phyloP scores from a whole-genome alignment of 2,797 vertebrate genomes.

The Lepus townsendii region DNA sequence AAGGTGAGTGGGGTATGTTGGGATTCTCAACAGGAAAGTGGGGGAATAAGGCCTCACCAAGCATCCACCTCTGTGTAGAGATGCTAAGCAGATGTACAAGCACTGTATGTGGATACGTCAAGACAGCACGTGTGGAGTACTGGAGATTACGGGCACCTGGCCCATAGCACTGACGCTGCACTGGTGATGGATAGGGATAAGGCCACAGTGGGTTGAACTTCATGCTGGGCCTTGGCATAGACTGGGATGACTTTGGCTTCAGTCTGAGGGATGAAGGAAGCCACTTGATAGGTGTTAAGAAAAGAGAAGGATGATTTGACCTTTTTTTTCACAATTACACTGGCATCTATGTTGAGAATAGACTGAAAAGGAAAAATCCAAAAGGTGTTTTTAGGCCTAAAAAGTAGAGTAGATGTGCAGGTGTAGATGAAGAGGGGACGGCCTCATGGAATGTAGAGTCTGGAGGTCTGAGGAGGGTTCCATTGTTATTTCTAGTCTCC shows the following conservation, averaged over 20 bases:
- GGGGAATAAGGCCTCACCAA: background rate
- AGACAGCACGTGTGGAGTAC: accelerated
- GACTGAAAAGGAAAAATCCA: background rate
- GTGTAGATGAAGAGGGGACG: background rate
- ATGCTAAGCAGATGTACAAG: background rate
- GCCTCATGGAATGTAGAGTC: background rate
- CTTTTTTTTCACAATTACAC: background rate
- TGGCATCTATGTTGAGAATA: background rate
- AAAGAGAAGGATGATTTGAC: background rate
- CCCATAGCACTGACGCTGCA: background rate
- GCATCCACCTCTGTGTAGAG: background rate
- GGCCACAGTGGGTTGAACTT: accelerated
- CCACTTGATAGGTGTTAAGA: background rate
- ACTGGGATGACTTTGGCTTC: background rate
- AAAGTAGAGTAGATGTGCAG: background rate
- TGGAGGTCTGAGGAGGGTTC: background rate
- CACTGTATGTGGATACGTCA: accelerated
- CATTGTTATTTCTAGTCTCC: background rate
- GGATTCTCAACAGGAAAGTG: background rate
- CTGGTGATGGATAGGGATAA: no score
- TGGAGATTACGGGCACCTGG: background rate
- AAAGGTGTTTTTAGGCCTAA: background rate
- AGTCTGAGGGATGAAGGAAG: background rate
- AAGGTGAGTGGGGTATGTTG: background rate
- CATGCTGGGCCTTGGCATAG: accelerated